phyloP scores from a whole-genome alignment of 2,888 invertebrate species.

The Andrena marginata region DNA sequence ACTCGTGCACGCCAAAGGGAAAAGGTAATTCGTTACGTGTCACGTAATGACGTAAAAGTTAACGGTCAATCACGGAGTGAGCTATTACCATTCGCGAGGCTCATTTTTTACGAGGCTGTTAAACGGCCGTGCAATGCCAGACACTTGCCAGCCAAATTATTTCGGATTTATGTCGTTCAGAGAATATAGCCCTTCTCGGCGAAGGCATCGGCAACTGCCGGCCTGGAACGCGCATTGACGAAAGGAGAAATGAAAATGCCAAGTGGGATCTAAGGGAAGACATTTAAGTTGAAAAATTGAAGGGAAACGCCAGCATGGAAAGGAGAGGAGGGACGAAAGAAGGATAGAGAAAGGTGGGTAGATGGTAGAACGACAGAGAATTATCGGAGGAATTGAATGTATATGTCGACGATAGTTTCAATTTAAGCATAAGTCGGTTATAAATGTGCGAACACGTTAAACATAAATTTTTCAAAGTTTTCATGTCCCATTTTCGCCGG shows the following conservation, averaged over 20 bases:
- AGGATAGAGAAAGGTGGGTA: neutral
- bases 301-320: neutral
- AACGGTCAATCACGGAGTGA: slow-evolving; percentile 30
- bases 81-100: slow-evolving; percentile 15
- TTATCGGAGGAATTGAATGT: neutral
- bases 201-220: slow-evolving; percentile 7
- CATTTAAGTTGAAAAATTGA: slow-evolving; percentile 38
- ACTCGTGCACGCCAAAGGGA: neutral
- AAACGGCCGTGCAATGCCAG: slow-evolving; percentile 6
- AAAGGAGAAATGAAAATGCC: slow-evolving; percentile 24
- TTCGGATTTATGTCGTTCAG: slow-evolving; percentile 52
- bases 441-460: neutral
- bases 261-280: slow-evolving; percentile 11
- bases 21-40: neutral
- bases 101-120: slow-evolving; percentile 39
- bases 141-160: slow-evolving; percentile 48
- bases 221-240: slow-evolving; percentile 7
- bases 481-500: neutral
- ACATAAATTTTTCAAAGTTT: neutral
- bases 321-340: neutral
- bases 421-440: neutral
- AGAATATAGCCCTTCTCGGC: slow-evolving; percentile 5
- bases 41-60: slow-evolving; percentile 33
- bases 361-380: neutral
- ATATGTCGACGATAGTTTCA: neutral